Evolutionary conservation across 2,113 vertebrate genomes (phyloP).

Genomic region (Oreochromis aureus): DNA sequence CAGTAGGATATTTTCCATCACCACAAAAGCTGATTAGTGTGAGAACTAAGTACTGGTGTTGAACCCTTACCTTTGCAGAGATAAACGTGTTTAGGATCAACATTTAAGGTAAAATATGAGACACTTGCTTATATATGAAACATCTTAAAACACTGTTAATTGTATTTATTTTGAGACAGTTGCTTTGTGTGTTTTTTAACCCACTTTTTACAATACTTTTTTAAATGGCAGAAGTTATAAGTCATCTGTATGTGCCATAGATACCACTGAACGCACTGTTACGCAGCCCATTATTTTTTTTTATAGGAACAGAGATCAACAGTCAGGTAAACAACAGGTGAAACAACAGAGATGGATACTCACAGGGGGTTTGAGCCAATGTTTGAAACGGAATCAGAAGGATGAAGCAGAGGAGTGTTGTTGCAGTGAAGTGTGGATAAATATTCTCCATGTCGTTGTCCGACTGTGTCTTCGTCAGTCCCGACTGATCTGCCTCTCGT

Average conservation of each 20-base stretch:
- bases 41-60: neutral
- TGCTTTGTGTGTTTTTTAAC: neutral
- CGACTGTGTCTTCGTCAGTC: constrained; percentile 10
- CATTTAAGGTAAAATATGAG: neutral
- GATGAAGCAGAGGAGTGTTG: constrained; percentile 8
- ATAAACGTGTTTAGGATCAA: neutral
- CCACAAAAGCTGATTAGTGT: neutral
- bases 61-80: neutral
- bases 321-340: neutral
- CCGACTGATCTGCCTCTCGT: neutral
- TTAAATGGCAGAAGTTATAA: neutral
- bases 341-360: neutral
- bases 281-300: accelerated
- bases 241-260: neutral
- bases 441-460: constrained; percentile 47
- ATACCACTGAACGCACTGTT: neutral
- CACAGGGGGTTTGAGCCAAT: neutral
- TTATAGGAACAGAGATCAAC: neutral
- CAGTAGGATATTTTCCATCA: neutral
- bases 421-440: neutral
- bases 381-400: constrained; percentile 18
- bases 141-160: neutral
- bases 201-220: neutral
- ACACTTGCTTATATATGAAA: neutral
- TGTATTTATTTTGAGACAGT: neutral